phyloP scores from a whole-genome alignment of 1,140 invertebrate genomes.

The Berghia stephanieae region DNA sequence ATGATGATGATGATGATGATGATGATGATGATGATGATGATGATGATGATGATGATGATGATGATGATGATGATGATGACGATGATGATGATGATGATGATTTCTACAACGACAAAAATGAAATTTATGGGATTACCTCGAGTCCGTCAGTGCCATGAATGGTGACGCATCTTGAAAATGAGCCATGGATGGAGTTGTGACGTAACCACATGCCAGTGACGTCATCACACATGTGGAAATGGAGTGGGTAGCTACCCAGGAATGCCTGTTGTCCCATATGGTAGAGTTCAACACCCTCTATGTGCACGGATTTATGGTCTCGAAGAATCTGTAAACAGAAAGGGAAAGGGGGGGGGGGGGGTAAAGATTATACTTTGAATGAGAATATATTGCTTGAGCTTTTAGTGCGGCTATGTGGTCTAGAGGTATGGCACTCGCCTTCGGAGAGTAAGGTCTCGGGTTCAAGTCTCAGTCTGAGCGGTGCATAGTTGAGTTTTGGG shows the following conservation, averaged over 20 bases:
- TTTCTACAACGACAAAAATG: neutral
- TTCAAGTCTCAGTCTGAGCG: too few species aligned
- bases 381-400: too few species aligned
- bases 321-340: conserved; percentile 17
- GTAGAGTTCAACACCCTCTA: conserved; percentile 42
- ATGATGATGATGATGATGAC: neutral
- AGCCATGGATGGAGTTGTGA: conserved; percentile 43
- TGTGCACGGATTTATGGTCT: conserved; percentile 23
- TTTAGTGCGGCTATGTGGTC: too few species aligned
- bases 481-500: too few species aligned
- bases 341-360: too few species aligned
- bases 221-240: conserved; percentile 48
- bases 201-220: conserved; percentile 38
- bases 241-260: too few species aligned
- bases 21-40: neutral
- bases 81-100: too few species aligned
- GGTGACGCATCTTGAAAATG: conserved; percentile 45
- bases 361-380: neutral
- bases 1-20: neutral
- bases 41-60: neutral
- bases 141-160: conserved; percentile 46
- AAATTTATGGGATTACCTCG: too few species aligned
- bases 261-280: conserved; percentile 40
- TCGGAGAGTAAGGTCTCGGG: too few species aligned
- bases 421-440: too few species aligned